Evolutionary conservation across 2,888 invertebrate genomes (phyloP), one percentile per base, ranked within the genome.

Genomic region (Apotomis betuletana): DNA sequence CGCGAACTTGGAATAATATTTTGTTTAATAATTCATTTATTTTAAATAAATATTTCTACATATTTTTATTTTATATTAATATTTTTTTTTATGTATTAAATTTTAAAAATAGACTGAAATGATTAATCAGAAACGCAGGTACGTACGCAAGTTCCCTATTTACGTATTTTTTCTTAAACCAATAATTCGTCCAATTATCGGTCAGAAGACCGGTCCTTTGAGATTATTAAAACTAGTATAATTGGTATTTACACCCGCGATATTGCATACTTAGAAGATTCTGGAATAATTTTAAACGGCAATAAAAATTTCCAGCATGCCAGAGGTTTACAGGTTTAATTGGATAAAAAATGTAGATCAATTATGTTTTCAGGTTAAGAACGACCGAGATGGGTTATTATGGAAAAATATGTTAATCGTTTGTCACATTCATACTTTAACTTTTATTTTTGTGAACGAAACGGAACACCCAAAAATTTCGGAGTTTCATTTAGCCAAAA

Each of bases 261-360:
- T 6, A 55, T 70, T 38, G 59, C 54, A 46, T 65, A 61, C 41
- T 55, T 70, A 61, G 55, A 57, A 54, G 38, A 67, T 55, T 67
- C 70, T 60, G 9, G 59, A 68, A 70, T 64, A 27, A 59, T 51
- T 65, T 60, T 60, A 64, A 55, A 44, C 6, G 13, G 13, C 41
- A 49, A 61, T 70, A 70, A 70, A 69, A 55, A 70, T 61, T 61
- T 55, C 51, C 61, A 10, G 36, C 60, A 27, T 61, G 38, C 65
- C 59, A 15, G 41, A 6, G 54, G 36, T 60, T 70, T 61, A 60
- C 38, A 55, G 49, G 54, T 51, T 61, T 70, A n/a, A 49, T 36
- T 70, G 54, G n/a, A 36, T n/a, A 36, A 38, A 49, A 57, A 69
- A 27, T 36, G 36, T 70, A 41, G 49, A 67, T 58, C 49, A 10